phyloP scores from a whole-genome alignment of 2,113 vertebrate species.

The Manacus vitellinus region DNA sequence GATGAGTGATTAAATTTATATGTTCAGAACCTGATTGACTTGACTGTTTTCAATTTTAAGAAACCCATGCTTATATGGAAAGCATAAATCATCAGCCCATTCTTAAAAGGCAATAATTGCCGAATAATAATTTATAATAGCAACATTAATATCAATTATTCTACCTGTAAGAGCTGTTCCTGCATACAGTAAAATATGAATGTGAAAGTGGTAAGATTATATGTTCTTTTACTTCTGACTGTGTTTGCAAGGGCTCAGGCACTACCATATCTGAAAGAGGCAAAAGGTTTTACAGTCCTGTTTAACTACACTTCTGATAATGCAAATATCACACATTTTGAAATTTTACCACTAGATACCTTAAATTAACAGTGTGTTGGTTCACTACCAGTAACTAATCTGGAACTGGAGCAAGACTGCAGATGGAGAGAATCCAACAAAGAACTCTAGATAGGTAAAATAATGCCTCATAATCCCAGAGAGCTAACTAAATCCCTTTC shows the following conservation, averaged over 20 bases:
- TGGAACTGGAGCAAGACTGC: not conserved
- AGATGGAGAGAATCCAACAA: not conserved
- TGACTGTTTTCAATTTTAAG: slow-evolving; percentile 20
- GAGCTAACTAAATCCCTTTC: not conserved
- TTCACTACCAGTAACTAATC: not conserved
- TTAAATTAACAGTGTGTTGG: not conserved
- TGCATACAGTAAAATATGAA: not conserved
- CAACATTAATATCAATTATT: slow-evolving; percentile 48
- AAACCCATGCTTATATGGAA: not conserved
- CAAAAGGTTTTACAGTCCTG: not conserved
- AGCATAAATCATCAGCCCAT: slow-evolving; percentile 19
- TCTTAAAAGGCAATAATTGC: slow-evolving; percentile 34
- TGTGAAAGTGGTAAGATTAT: not conserved
- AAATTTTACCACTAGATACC: not conserved
- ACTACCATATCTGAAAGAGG: not conserved
- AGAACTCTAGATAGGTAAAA: not conserved
- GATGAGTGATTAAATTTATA: slow-evolving; percentile 49
- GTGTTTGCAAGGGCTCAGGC: not conserved
- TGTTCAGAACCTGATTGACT: slow-evolving; percentile 39
- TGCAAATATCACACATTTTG: not conserved
- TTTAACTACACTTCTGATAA: not conserved
- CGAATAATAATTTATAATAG: slow-evolving; percentile 46
- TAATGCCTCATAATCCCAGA: not conserved
- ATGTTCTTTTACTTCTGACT: not conserved
- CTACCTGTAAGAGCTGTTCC: not conserved